Conservation (phyloP, 2,888 invertebrate species). For the Timema cristinae region DNA sequence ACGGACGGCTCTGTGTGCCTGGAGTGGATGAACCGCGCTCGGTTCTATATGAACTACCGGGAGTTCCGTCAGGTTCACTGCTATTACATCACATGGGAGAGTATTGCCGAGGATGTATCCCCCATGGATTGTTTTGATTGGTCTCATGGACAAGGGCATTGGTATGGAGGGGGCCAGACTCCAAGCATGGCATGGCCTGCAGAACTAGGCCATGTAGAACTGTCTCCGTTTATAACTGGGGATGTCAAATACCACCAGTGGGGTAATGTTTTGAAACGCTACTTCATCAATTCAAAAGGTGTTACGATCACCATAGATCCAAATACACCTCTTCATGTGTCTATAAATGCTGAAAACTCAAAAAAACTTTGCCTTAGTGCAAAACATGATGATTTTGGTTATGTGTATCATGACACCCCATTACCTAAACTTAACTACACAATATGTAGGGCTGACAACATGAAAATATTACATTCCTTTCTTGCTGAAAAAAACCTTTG, state of each 20-base stretch:
- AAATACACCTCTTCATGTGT: conserved; percentile 72
- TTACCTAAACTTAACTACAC: conserved; percentile 76
- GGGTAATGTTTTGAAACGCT: conserved; percentile 78
- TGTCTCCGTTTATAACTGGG: conserved; percentile 80
- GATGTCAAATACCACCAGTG: conserved; percentile 67
- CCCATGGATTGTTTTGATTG: conserved; percentile 86
- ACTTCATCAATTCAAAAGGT: conserved; percentile 81
- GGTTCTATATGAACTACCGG: conserved; percentile 64
- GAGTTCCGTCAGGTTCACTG: conserved; percentile 58
- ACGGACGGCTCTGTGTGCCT: conserved; percentile 68
- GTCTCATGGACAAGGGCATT: conserved; percentile 55
- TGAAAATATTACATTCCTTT: conserved; percentile 71
- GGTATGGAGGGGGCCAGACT: conserved; percentile 86
- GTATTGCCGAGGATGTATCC: conserved; percentile 57
- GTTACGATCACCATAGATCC: conserved; percentile 75
- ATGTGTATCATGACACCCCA: conserved; percentile 62
- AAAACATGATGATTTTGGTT: conserved; percentile 75
- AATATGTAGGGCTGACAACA: conserved; percentile 76
- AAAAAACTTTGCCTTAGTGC: conserved; percentile 75
- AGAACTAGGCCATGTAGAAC: conserved; percentile 66
- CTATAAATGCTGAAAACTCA: conserved; percentile 58
- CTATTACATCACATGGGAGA: conserved; percentile 80
- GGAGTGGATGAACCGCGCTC: conserved; percentile 74
- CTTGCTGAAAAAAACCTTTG: conserved; percentile 77
- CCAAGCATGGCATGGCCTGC: conserved; percentile 79